Conservation (phyloP, 2,888 invertebrate genomes). For the Himalopsyche kuldschensis region DNA sequence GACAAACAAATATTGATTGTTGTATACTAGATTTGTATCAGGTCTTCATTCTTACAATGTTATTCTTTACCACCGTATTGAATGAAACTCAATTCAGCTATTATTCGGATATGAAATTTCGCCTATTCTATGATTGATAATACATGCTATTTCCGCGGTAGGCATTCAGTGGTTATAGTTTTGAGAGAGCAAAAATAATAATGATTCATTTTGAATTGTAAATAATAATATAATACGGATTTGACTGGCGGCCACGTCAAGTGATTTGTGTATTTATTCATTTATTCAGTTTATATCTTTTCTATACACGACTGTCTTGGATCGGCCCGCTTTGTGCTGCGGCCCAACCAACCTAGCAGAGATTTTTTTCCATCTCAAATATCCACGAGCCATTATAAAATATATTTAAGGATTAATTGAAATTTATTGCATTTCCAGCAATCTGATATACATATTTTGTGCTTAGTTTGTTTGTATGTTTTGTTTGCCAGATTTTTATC, state of each 20-base stretch:
- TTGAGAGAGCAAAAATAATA: neutral
- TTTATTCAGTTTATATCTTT: constrained; percentile 25
- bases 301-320: constrained; percentile 4
- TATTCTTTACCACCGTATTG: too few relatives aligned
- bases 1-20: too few relatives aligned
- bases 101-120: too few relatives aligned
- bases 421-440: constrained; percentile 21
- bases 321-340: constrained; percentile 9
- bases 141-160: neutral
- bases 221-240: neutral
- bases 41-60: too few relatives aligned
- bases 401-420: constrained; percentile 30
- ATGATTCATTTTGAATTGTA: neutral
- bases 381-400: constrained; percentile 6
- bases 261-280: constrained; percentile 33
- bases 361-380: neutral
- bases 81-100: too few relatives aligned
- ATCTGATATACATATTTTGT: neutral
- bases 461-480: neutral
- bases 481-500: neutral
- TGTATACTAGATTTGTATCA: too few relatives aligned
- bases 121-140: neutral
- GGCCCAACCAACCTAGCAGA: neutral
- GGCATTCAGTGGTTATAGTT: neutral
- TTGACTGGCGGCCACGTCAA: constrained; percentile 14